These are phyloP conservation scores for Spinus olivaceus DNA, from an alignment of 2,797 vertebrate genomes.

Conservation along the genomic window DNA sequence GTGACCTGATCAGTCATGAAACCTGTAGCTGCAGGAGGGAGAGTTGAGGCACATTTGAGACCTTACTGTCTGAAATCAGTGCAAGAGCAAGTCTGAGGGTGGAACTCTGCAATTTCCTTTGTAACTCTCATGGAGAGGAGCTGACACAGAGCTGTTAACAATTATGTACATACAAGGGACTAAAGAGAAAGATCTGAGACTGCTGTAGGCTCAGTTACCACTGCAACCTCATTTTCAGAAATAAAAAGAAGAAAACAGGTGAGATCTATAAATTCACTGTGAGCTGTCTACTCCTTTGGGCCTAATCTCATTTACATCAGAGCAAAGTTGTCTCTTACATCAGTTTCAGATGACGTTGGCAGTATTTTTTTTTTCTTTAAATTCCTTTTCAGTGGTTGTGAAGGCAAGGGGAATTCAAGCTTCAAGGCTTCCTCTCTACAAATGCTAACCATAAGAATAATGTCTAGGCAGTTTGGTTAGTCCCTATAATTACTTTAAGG, in stretches of 20 bases:
- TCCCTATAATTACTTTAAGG: conserved; percentile 39
- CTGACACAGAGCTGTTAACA: not conserved
- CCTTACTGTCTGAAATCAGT: not conserved
- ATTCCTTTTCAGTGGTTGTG: not conserved
- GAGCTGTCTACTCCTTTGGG: not conserved
- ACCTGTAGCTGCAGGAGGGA: not conserved
- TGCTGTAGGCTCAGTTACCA: not conserved
- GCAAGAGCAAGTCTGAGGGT: not conserved
- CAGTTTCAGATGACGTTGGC: not conserved
- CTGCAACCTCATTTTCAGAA: not conserved
- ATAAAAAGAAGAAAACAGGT: not conserved
- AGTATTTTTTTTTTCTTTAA: not conserved
- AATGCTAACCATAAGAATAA: conserved; percentile 28
- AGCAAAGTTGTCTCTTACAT: not conserved
- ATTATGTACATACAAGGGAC: not conserved
- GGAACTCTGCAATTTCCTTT: not conserved
- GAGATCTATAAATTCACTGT: not conserved
- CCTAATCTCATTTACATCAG: not conserved
- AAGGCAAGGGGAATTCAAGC: not conserved
- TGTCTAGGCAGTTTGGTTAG: not conserved
- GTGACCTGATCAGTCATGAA: not conserved
- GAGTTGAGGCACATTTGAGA: not conserved
- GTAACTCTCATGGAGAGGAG: not conserved
- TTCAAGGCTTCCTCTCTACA: not conserved
- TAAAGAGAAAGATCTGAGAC: not conserved